Base-by-base conservation (phyloP, 2,888 invertebrate genomes). In the Dryococelus australis region DNA sequence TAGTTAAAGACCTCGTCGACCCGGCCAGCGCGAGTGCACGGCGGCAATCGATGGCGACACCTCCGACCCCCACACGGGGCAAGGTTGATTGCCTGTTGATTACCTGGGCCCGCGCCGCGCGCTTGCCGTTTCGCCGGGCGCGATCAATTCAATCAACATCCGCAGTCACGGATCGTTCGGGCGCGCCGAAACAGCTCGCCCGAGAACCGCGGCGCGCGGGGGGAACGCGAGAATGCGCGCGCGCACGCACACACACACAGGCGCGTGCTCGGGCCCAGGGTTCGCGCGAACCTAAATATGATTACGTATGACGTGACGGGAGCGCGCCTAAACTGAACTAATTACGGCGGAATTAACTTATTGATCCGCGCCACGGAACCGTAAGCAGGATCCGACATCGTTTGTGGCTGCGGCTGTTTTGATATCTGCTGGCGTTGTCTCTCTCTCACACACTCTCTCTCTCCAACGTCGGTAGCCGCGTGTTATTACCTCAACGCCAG, bases 71-170 rank as follows among this genome's bases (percentile, higher is more conserved):
- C 12, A 5, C 13, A 65, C 20, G 65, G 8, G 20, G 65, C 47
- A 47, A 47, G 65, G 24, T 16, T 65, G 65, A 65, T 65, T 65
- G 65, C 65, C 65, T 65, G 65, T 65, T 65, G 65, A 65, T 65
- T 24, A 65, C 65, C 65, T 5, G 65, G 65, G 5, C 20, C 16
- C 20, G 65, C 65, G 65, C n/a, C 65, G 20, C 65, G 24, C 65
- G 20, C 65, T 24, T 20, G 65, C 65, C 16, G 65, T 65, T 65
- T 65, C 65, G 20, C 65, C 65, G n/a, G 65, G 65, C 65, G 65
- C 65, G 65, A 65, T 65, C 65, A 65, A 65, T 65, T 65, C 65
- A 65, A 65, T 65, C 65, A 65, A 65, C 65, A 65, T 65, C 65
- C 65, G 65, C 24, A 65, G 65, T 65, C 65, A 65, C 20, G 65